These are phyloP conservation scores for Megalops atlanticus DNA, from an alignment of 2,113 vertebrate species.

Conservation along the genomic window DNA sequence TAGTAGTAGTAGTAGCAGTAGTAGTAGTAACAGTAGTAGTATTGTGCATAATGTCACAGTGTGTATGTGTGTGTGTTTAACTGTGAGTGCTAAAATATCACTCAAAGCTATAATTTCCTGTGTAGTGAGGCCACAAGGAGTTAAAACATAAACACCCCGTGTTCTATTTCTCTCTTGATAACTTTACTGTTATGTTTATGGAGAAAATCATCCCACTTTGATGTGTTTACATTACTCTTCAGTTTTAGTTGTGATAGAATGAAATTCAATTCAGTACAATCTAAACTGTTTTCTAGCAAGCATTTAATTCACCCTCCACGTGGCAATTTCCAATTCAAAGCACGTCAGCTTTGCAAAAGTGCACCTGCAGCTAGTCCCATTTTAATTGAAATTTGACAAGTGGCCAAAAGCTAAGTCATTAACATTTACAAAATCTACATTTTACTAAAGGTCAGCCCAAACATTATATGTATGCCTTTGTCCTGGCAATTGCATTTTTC, in stretches of 20 bases:
- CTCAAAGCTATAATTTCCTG: neutral
- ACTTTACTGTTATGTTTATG: neutral
- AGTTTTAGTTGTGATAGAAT: neutral
- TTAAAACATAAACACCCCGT: neutral
- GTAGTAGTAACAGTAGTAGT: no score
- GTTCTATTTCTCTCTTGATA: neutral
- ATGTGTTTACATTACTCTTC: neutral
- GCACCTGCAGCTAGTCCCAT: conserved; percentile 34
- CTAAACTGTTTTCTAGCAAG: conserved; percentile 48
- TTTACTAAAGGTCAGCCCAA: neutral
- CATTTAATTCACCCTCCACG: conserved; percentile 39
- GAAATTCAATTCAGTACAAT: conserved; percentile 48
- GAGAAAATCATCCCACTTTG: neutral
- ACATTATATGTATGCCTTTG: neutral
- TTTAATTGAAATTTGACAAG: conserved; percentile 44
- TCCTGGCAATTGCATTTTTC: neutral
- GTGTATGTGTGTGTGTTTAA: neutral
- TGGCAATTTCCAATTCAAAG: conserved; percentile 3
- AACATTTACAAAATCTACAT: conserved; percentile 33
- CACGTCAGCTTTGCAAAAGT: neutral
- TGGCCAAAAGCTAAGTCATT: conserved; percentile 44
- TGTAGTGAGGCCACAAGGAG: neutral
- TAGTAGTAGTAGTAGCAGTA: no score
- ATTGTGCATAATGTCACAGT: no score
- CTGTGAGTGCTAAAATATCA: no score